Evolutionary conservation across 2,113 vertebrate genomes (phyloP), one percentile per base, ranked within the genome.

Genomic region (Emberiza fucata): DNA sequence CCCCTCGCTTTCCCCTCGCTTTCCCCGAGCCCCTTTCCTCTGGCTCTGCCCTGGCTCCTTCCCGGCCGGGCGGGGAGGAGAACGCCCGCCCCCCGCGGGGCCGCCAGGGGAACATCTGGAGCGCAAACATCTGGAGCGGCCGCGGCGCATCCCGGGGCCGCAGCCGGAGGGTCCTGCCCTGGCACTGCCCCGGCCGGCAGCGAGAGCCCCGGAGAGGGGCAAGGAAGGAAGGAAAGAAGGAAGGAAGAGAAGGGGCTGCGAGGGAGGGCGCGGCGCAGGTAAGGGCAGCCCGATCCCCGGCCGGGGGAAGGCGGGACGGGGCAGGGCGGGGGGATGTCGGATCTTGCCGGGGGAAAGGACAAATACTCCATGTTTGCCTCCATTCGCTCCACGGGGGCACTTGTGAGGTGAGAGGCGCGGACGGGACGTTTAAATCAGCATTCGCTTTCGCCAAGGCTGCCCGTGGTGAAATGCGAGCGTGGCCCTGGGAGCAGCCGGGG

Each of bases 71-170:
- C 39, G n/a, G 40, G 59, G 63, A 80, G 33, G 48, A 83, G 69
- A 39, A 13, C 63, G 79, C 87, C 94, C 71, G 33, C 71, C 66
- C 48, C 72, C 80, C 81, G n/a, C 80, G 92, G 85, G 89, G 91
- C 86, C 95, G 72, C 92, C 81, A 2, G 92, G 92, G 94, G 92
- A 97, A 93, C 98, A 97, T 97, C 97, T 98, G 97, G 97, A 48
- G 92, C 42, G 69, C 83, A 0, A 97, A 93, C 97, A 97, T 97
- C 97, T 98, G 97, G 94, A 79, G 86, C 77, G 5, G 64, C 40
- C 18, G 29, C 65, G 48, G 29, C 53, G 51, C 72, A 70, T 84
- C 93, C 48, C 89, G 47, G 78, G 27, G 68, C 64, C 23, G 33
- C 93, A 27, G 78, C 88, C 31, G 88, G 37, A 73, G 59, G 40